Base-by-base conservation (phyloP, 2,888 invertebrate genomes). In the Eilema griseolum region DNA sequence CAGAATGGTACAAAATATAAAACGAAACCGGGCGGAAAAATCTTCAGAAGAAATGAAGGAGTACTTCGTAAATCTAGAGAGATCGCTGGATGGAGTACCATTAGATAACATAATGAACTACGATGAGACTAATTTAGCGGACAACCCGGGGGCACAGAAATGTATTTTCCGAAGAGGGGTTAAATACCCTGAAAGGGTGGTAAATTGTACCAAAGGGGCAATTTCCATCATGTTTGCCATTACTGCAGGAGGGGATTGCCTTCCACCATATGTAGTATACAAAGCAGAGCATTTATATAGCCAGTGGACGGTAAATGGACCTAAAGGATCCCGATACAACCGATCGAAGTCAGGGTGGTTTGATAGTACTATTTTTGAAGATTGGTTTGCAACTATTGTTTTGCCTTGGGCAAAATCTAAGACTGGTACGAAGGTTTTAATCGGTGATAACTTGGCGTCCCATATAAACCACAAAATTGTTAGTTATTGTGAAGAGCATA, bases 371-470 rank as follows among this genome's bases (percentile, higher is more conserved):
- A 10, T 41, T 11, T 41, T 41, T 10, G 41, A 41, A 16, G 41
- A 41, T 41, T 41, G 41, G 41, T 41, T 41, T 12, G 37, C 11
- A 37, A 37, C 37, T 12, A 37, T 37, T 37, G 37, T 37, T 37
- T 37, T 37, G 12, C 37, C 37, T 1, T 37, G 14, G 37, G 37
- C 37, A 12, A 37, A 37, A 37, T 12, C 37, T 10, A 46, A 52
- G n/a, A 20, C 24, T 7, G 61, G 67, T 16, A 12, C 28, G n/a
- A 67, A 67, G 23, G n/a, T 67, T 23, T 4, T 67, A 23, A 61
- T 52, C 12, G 67, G 46, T 52, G 72, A 74, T 52, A 67, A 67
- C 16, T 16, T 46, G 46, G 46, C 46, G 46, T 46, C 46, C 46
- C 46, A 46, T 7, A 46, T 46, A 46, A 46, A 46, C 3, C 46